Evolutionary conservation across 2,888 invertebrate genomes (phyloP).

Genomic region (Eueremaeus valkanovi): DNA sequence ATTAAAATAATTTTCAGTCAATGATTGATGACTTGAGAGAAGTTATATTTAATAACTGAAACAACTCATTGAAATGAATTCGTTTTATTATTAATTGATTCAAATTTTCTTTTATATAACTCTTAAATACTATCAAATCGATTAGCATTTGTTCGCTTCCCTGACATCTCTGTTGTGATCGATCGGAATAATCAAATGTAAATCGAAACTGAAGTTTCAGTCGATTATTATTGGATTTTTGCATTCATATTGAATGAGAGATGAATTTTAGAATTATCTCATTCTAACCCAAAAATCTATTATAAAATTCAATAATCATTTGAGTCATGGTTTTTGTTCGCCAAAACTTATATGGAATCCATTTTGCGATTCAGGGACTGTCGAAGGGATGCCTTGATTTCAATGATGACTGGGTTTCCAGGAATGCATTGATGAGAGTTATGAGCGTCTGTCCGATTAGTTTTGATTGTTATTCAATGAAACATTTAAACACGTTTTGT

Average conservation of each 20-base stretch:
- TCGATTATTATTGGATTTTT: neutral
- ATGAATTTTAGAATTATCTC: neutral
- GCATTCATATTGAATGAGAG: neutral
- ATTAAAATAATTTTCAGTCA: neutral
- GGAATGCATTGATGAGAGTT: slow-evolving; percentile 5
- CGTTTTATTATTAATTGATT: neutral
- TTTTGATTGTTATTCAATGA: slow-evolving; percentile 23
- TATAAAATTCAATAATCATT: too few species aligned
- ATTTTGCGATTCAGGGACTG: neutral
- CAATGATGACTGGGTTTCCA: neutral
- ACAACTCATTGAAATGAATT: neutral
- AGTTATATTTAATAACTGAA: neutral
- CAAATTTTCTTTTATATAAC: neutral
- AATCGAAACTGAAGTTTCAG: neutral
- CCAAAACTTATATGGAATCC: neutral
- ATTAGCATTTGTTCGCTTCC: neutral
- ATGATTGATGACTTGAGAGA: slow-evolving; percentile 4
- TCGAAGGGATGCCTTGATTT: neutral
- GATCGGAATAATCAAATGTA: neutral
- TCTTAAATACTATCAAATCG: neutral
- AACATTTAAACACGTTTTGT: slow-evolving; percentile 16
- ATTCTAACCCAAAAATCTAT: neutral
- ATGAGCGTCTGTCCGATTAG: neutral
- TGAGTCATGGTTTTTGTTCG: neutral
- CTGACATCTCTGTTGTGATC: slow-evolving; percentile 9